Conservation (phyloP, 1,140 invertebrate species). For the Epicauta chinensis region DNA sequence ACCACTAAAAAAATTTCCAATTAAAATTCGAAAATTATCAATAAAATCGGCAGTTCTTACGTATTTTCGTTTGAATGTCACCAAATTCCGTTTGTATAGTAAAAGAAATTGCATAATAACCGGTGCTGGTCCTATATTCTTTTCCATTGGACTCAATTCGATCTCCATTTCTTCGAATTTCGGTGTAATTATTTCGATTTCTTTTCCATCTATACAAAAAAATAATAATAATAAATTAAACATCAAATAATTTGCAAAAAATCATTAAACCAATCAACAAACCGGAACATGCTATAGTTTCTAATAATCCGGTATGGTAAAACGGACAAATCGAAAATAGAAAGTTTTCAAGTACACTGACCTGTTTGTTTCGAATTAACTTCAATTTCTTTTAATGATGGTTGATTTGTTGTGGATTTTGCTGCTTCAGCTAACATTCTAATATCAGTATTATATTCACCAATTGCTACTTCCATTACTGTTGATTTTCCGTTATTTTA, state of each 20-base stretch:
- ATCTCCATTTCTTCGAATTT: not conserved
- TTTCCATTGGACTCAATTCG: not conserved
- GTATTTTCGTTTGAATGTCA: constrained; percentile 54
- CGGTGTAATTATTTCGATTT: too few relatives aligned
- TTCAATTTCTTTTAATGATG: constrained; percentile 5
- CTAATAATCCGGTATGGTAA: too few relatives aligned
- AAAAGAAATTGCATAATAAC: constrained; percentile 50
- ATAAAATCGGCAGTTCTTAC: constrained; percentile 44
- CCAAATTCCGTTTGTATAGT: constrained; percentile 55
- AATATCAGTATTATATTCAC: constrained; percentile 59
- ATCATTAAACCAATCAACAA: not conserved
- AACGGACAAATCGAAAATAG: not conserved
- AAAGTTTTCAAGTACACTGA: constrained; percentile 8
- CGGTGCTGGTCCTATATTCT: constrained; percentile 35
- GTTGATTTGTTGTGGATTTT: constrained; percentile 4
- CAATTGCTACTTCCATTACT: constrained; percentile 75
- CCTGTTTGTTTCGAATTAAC: constrained; percentile 12
- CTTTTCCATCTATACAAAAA: too few relatives aligned
- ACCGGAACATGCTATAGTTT: too few relatives aligned
- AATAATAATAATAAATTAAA: too few relatives aligned
- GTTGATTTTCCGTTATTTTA: too few relatives aligned
- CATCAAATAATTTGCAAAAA: constrained; percentile 5
- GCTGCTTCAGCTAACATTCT: constrained; percentile 47
- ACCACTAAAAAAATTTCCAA: too few relatives aligned
- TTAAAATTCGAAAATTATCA: constrained; percentile 46